These are phyloP conservation scores for Grantiella picta DNA, from an alignment of 2,113 vertebrate species.

Conservation along the genomic window DNA sequence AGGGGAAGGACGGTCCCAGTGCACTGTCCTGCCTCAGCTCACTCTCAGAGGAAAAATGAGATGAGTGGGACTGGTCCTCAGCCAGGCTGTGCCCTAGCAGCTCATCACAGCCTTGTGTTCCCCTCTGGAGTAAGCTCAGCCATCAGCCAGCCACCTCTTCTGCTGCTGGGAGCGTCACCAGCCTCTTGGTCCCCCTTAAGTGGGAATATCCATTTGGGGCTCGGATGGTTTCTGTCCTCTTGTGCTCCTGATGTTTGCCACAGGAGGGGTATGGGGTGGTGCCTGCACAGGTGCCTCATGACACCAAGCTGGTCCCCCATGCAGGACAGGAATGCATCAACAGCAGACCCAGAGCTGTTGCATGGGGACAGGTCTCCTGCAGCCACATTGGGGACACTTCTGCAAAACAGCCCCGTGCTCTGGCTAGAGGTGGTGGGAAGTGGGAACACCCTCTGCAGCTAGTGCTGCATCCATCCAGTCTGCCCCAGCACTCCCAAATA, in stretches of 20 bases:
- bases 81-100: not conserved
- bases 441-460: not conserved
- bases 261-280: fast-evolving
- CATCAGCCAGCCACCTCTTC: not conserved
- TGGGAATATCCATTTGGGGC: not conserved
- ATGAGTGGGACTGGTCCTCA: not conserved
- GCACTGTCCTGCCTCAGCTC: fast-evolving
- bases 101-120: not conserved
- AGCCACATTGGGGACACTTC: not conserved
- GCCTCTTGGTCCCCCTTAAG: not conserved
- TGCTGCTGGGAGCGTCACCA: not conserved
- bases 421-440: not conserved
- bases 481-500: not conserved
- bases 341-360: not conserved
- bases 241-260: not conserved
- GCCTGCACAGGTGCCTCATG: not conserved
- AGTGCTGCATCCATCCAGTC: not conserved
- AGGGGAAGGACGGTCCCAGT: not conserved
- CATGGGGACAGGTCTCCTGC: not conserved
- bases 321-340: not conserved
- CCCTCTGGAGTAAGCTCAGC: fast-evolving
- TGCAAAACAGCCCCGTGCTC: not conserved
- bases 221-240: not conserved
- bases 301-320: fast-evolving
- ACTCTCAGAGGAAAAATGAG: not conserved